Conservation (phyloP, 2,888 invertebrate species). For the Zootermopsis nevadensis region DNA sequence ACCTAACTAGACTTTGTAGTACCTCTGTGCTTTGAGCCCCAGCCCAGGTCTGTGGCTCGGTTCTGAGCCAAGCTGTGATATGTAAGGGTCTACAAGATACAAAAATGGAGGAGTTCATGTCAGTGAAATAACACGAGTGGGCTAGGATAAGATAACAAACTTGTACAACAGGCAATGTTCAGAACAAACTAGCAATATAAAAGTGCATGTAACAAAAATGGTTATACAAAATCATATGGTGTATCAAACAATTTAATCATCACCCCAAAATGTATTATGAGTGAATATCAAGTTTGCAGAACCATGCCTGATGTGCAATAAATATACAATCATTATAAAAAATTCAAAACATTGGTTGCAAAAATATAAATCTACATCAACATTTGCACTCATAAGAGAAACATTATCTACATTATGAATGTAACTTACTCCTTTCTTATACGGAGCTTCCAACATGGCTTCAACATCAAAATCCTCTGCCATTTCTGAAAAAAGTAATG, state of each 20-base stretch:
- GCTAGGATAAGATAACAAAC: slow-evolving; percentile 42
- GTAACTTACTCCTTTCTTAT: slow-evolving; percentile 85
- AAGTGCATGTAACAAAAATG: background rate
- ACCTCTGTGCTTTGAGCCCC: slow-evolving; percentile 55
- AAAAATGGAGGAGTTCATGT: slow-evolving; percentile 56
- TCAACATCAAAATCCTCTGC: slow-evolving; percentile 98
- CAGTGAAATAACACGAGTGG: slow-evolving; percentile 39
- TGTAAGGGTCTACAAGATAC: slow-evolving; percentile 58
- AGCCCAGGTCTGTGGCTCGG: slow-evolving; percentile 54
- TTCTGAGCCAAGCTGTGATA: slow-evolving; percentile 56
- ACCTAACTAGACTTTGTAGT: slow-evolving; percentile 54
- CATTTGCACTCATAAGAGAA: background rate
- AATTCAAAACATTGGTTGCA: background rate
- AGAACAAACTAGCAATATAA: background rate
- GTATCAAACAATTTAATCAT: background rate
- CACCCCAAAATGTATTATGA: background rate
- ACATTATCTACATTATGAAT: background rate
- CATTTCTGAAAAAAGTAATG: slow-evolving; percentile 43
- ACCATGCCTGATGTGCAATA: slow-evolving; percentile 16
- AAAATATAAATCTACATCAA: background rate
- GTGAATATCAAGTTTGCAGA: background rate
- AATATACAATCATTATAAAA: background rate
- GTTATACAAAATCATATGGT: background rate
- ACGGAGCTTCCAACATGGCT: slow-evolving; percentile 97
- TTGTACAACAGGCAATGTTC: slow-evolving; percentile 3